Percentiles rank a stretch among this genome's conserved stretches.
phyloP scores from a whole-genome alignment of 2,797 vertebrate species.

The Sebastes variabilis region DNA sequence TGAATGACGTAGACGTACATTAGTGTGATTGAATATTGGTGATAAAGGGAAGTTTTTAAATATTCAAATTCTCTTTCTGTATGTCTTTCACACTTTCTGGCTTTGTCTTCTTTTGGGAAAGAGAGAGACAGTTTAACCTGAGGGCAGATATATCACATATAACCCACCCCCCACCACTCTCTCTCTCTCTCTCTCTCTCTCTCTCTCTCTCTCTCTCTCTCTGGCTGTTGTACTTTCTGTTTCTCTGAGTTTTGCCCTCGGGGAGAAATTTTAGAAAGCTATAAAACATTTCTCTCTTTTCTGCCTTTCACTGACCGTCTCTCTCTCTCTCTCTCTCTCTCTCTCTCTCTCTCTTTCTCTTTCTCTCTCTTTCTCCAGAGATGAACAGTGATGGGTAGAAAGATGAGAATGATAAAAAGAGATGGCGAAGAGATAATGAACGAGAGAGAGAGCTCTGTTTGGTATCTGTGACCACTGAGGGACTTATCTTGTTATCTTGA shows the following conservation, averaged over 20 bases:
- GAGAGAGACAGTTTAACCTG: constrained; percentile 38
- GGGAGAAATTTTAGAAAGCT: constrained; percentile 48
- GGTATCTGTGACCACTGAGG: neutral
- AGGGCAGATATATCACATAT: constrained; percentile 23
- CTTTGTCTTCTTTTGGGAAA: neutral
- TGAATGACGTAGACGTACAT: neutral
- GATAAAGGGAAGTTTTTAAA: neutral
- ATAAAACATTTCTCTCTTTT: constrained; percentile 26
- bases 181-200: neutral
- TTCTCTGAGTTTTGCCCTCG: constrained; percentile 40
- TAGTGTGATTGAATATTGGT: neutral
- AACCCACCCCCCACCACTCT: too few species aligned
- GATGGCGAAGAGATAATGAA: neutral
- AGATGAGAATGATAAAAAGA: constrained; percentile 14
- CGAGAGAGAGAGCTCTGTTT: neutral
- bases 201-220: neutral
- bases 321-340: neutral
- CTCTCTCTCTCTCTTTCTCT: neutral
- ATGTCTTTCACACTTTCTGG: neutral
- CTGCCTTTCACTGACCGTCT: neutral
- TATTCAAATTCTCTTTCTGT: neutral
- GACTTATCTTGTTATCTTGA: too few species aligned
- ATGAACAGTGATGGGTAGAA: constrained; percentile 25
- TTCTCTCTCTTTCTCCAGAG: neutral
- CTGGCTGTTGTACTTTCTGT: constrained; percentile 18